Percentiles rank a stretch among this genome's conserved stretches.
Conservation (phyloP, 2,113 vertebrate species). For the Sarotherodon lohbergeri region DNA sequence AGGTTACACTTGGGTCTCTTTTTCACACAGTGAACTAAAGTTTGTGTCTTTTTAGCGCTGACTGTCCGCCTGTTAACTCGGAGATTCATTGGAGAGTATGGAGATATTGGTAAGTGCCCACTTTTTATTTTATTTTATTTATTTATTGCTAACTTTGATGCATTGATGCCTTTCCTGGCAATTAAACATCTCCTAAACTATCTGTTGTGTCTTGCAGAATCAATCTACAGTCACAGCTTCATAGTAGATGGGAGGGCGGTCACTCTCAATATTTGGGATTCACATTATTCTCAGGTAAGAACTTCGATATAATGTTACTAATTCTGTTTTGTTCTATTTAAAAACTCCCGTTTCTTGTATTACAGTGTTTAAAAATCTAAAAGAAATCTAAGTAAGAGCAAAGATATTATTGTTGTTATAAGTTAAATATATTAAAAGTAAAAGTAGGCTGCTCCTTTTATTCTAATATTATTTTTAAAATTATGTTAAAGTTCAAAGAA, state of each 20-base stretch:
- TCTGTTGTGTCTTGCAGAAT: slow-evolving; percentile 64
- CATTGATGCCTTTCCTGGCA: background rate
- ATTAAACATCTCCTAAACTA: background rate
- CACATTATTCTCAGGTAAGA: slow-evolving; percentile 77
- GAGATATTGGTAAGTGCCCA: slow-evolving; percentile 77
- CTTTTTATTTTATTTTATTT: background rate
- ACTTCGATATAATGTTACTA: background rate
- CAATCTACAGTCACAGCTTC: slow-evolving; percentile 80
- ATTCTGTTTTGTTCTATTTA: background rate
- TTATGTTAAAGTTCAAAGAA: background rate
- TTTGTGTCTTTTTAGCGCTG: slow-evolving; percentile 68
- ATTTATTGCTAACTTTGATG: background rate
- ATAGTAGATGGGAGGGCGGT: slow-evolving; percentile 76
- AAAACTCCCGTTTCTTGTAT: background rate
- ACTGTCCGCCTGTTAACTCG: slow-evolving; percentile 84
- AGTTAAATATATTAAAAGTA: background rate
- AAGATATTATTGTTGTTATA: background rate
- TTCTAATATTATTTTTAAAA: background rate
- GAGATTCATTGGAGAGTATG: slow-evolving; percentile 86
- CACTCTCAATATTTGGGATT: slow-evolving; percentile 82
- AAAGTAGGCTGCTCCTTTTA: background rate
- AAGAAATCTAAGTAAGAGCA: background rate
- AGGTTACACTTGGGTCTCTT: background rate
- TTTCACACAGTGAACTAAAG: background rate
- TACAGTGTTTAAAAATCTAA: background rate